Evolutionary conservation across 2,888 invertebrate genomes (phyloP).

Genomic region (Lithophane leautieri): DNA sequence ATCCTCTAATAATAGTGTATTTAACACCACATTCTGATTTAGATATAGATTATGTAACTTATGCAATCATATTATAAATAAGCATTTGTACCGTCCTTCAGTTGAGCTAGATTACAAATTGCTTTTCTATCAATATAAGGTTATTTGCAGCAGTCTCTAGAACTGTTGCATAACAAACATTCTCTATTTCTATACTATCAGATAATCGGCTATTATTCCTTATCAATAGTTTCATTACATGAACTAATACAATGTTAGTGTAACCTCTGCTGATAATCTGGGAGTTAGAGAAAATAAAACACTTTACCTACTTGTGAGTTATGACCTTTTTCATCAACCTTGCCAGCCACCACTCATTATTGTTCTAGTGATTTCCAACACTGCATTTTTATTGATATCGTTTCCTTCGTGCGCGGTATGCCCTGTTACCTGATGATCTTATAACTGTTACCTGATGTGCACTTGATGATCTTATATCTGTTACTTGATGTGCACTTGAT

Average conservation of each 20-base stretch:
- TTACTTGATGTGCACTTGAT: no score
- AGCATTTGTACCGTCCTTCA: constrained; percentile 6
- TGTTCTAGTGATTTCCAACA: not conserved
- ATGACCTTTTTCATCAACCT: no score
- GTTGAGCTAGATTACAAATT: constrained; percentile 12
- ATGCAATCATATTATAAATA: not conserved
- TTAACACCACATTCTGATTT: constrained; percentile 7
- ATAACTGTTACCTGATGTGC: no score
- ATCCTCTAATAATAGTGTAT: constrained; percentile 8
- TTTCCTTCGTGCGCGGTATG: no score
- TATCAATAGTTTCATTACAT: constrained; percentile 35
- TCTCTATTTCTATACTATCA: constrained; percentile 34
- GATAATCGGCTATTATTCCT: constrained; percentile 39
- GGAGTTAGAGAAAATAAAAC: constrained; percentile 10
- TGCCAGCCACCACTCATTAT: no score
- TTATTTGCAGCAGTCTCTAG: not conserved
- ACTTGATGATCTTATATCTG: no score
- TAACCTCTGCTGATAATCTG: constrained; percentile 27
- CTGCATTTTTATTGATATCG: not conserved
- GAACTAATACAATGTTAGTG: constrained; percentile 25
- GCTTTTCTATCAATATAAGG: not conserved
- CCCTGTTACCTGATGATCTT: no score
- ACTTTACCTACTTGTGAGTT: no score
- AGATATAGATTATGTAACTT: not conserved
- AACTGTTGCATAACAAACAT: not conserved